Conservation (phyloP, 1,140 invertebrate genomes). For the Neodiprion pinetum region DNA sequence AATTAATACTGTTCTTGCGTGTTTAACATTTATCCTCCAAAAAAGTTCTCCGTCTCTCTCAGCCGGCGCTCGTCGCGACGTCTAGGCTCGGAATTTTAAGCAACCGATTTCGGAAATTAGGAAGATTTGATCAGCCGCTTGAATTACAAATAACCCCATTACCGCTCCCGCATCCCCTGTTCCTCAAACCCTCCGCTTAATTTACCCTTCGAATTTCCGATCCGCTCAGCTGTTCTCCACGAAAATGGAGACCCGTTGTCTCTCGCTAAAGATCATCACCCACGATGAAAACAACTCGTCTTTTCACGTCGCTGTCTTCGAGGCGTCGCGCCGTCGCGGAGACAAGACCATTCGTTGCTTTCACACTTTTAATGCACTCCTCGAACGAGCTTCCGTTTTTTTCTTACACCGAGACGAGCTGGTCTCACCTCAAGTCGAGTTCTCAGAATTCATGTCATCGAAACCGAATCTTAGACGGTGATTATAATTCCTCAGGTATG, state of each 20-base stretch:
- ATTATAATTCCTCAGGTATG: no score
- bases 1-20: constrained; percentile 1
- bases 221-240: background rate
- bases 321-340: background rate
- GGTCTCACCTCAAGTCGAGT: no score
- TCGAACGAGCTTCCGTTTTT: background rate
- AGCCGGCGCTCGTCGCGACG: background rate
- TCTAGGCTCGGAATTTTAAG: background rate
- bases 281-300: background rate
- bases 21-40: background rate
- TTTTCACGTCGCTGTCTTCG: background rate
- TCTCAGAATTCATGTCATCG: no score
- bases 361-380: background rate
- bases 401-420: no score
- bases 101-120: background rate
- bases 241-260: background rate
- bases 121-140: constrained; percentile 4
- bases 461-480: no score
- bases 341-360: background rate
- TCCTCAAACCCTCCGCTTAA: background rate
- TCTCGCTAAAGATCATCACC: background rate
- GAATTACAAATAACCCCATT: constrained; percentile 7
- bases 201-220: background rate
- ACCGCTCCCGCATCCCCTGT: background rate
- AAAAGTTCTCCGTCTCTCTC: background rate